Evolutionary conservation across 30 jellyfish, hydroid and myxozoan genomes (phyloP), one percentile per base, ranked within the genome.

Genomic region (Cassiopea andromeda): DNA sequence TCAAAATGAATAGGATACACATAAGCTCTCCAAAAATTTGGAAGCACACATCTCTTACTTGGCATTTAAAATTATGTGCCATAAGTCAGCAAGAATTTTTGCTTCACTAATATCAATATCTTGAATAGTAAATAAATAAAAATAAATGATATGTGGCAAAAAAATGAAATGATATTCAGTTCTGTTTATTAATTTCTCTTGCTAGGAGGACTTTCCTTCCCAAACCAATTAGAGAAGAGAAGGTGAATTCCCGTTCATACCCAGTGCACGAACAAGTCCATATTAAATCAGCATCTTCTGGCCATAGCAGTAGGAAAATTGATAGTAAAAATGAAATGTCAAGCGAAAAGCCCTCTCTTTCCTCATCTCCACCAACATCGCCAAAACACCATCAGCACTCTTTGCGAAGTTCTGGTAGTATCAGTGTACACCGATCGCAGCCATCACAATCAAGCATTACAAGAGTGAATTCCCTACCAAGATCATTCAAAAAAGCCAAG

Each of bases 361-460:
- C 83, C 44, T 6, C 90, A 43, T 48, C 82, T 50, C 19, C 54
- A 16, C 67, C 94, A 43, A 46, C 80, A 1, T 75, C 81, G 10
- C 67, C 85, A n/a, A 73, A 59, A 69, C 90, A 69, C 54, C 69
- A 17, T 16, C 83, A 75, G n/a, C 73, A 76, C 46, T 73, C 44
- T n/a, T 19, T 70, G 59, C 90, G 94, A 59, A 87, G 94, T 78
- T 77, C 94, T 3, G 94, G 94, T 3, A 87, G 94, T 75, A 84
- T 87, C 7, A 87, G 94, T 44, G 16, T 87, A 6, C 90, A 74
- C 50, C 78, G 57, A 77, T 44, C 78, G 6, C 73, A 54, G 16
- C 46, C 50, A 74, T 59, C 80, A 3, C 73, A 69, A 3, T 43
- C 94, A 44, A 2, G 73, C 0, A 57, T 87, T 83, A 54, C 94